Percentiles rank a stretch among this genome's conserved stretches.
phyloP scores from a whole-genome alignment of 2,797 vertebrate species.

The Ptychadena robeensis region DNA sequence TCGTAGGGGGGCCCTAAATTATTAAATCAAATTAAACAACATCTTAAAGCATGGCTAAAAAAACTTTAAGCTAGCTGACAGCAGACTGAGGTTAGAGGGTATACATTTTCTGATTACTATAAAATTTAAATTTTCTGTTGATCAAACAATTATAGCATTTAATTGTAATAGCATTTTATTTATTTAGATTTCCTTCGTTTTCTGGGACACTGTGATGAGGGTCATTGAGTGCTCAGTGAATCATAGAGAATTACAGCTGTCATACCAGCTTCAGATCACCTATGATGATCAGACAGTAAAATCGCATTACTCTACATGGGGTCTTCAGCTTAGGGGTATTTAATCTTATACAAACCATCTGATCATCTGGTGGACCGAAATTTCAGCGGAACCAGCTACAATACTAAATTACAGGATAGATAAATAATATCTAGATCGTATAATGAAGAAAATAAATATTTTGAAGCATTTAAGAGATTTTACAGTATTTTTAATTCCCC shows the following conservation, averaged over 20 bases:
- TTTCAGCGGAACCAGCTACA: not conserved
- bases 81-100: too few relatives aligned
- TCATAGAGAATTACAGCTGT: constrained; percentile 26
- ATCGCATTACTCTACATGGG: constrained; percentile 47
- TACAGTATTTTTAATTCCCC: too few relatives aligned
- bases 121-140: too few relatives aligned
- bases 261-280: constrained; percentile 22
- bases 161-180: not conserved
- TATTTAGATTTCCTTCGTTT: not conserved
- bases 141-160: too few relatives aligned
- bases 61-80: too few relatives aligned
- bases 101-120: too few relatives aligned
- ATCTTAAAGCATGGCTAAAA: too few relatives aligned
- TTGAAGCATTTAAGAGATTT: too few relatives aligned
- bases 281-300: constrained; percentile 43
- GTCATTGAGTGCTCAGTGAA: constrained; percentile 1
- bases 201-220: not conserved
- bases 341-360: constrained; percentile 39
- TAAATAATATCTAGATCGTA: too few relatives aligned
- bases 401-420: not conserved
- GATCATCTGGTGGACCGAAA: constrained; percentile 24
- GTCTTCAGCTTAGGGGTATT: constrained; percentile 13
- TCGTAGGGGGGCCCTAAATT: too few relatives aligned
- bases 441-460: too few relatives aligned
- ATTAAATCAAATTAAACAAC: too few relatives aligned